Base-by-base conservation (phyloP, 2,888 invertebrate genomes). In the Chirona hameri region DNA sequence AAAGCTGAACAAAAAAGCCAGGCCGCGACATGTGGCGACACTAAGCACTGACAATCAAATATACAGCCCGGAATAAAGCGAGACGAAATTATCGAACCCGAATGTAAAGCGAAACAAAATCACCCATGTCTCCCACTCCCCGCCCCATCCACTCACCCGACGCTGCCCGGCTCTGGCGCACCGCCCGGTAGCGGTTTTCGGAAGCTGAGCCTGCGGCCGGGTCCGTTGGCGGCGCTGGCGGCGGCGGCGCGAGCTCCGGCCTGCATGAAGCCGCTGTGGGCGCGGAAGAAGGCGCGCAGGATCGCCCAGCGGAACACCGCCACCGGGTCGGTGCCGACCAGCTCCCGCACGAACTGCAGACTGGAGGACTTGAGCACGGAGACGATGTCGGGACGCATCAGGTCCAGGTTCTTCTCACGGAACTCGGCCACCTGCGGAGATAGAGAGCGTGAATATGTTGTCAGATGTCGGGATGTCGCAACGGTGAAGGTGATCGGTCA, bases 271-370 rank as follows among this genome's bases (percentile, higher is more conserved):
- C 96, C 96, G 89, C 95, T 96, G 89, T 95, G 94, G 27, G 95
- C 95, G 85, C 96, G 92, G 88, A 95, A 96, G 89, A 97, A 96
- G 0, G 96, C 96, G 84, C 97, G 90, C 29, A 97, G 92, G 85
- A 97, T 96, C 15, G 96, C 96, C 97, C 97, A 97, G 83, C 97
- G 91, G 87, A 95, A 96, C 48, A 96, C 95, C 2, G 96, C 96
- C 0, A 96, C 95, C 0, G 96, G 96, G 90, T 97, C 96, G 9
- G 94, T 94, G 72, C 97, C 97, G 79, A 97, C 96, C 83, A 98
- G 89, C 88, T 98, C 97, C 72, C 97, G 90, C 9, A 98, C 97
- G 88, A 98, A 97, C 0, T 96, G 95, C 88, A 96, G 92, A 83
- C 94, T 95, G 83, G 96, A 96, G 89, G 96, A 97, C 89, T 98